phyloP scores from a whole-genome alignment of 2,797 vertebrate species.

The Platyrinchus mystaceus region DNA sequence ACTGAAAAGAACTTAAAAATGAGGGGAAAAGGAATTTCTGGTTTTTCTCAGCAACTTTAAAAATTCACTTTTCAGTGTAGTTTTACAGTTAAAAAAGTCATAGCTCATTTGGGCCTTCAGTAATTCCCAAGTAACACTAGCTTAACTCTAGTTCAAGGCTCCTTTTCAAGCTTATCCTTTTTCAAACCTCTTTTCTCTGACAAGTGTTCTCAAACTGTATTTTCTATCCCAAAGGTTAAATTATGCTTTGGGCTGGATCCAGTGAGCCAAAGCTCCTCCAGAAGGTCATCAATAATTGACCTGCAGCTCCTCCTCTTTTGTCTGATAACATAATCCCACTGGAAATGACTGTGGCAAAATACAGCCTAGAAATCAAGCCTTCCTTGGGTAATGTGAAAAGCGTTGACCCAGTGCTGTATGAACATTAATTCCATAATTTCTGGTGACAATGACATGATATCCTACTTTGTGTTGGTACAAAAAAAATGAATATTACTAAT shows the following conservation, averaged over 20 bases:
- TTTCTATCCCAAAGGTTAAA: not conserved
- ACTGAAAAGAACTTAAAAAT: not conserved
- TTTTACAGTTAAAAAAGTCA: not conserved
- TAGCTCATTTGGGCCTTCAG: not conserved
- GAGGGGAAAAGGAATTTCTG: accelerated
- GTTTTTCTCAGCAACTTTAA: not conserved
- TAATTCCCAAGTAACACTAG: not conserved
- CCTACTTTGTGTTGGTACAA: accelerated
- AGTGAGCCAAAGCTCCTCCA: not conserved
- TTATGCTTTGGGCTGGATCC: not conserved
- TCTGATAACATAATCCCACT: not conserved
- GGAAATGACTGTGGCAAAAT: not conserved
- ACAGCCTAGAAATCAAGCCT: not conserved
- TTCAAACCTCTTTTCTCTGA: not conserved
- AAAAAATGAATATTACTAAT: not conserved
- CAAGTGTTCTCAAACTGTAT: not conserved
- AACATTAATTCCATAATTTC: not conserved
- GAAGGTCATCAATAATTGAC: not conserved
- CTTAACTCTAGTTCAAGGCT: not conserved
- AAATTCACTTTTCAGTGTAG: not conserved
- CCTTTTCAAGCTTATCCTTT: not conserved
- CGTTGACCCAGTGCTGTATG: not conserved
- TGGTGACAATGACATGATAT: not conserved
- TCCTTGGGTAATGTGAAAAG: not conserved
- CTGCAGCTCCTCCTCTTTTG: not conserved